A percentile compares a stretch with the other conserved stretches of the same genome.
These are phyloP conservation scores for Eospalax fontanierii DNA, from an alignment of 2,797 vertebrate genomes.

Conservation along the genomic window DNA sequence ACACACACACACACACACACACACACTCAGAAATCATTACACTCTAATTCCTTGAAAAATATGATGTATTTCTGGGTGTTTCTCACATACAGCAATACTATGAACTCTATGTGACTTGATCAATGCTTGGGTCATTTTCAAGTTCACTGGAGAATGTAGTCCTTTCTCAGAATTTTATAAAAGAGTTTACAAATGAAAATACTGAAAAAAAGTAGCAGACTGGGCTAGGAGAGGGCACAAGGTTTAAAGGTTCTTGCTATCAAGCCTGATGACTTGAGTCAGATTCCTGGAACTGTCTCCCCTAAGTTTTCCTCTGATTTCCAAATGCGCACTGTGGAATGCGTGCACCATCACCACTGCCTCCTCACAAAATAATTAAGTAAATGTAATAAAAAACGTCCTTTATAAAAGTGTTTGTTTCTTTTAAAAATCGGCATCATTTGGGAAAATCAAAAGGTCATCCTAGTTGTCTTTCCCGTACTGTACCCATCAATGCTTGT, in stretches of 20 bases:
- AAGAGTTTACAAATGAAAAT: conserved; percentile 50
- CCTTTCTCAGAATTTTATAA: conserved; percentile 70
- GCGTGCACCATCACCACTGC: no score
- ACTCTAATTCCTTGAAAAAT: conserved; percentile 28
- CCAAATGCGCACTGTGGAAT: neutral
- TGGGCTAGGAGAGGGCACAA: neutral
- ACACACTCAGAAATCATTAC: neutral
- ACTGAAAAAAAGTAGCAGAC: neutral
- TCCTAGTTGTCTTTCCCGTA: conserved; percentile 49
- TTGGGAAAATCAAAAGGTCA: conserved; percentile 75
- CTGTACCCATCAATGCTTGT: conserved; percentile 39
- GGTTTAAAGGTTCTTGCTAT: neutral
- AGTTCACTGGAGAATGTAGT: conserved; percentile 45
- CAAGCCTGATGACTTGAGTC: neutral
- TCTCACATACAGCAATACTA: conserved; percentile 66
- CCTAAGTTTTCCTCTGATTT: neutral
- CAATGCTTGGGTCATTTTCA: conserved; percentile 81
- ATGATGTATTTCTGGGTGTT: conserved; percentile 76
- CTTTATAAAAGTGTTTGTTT: conserved; percentile 19
- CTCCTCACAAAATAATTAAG: neutral
- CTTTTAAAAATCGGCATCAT: conserved; percentile 61
- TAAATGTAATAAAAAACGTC: neutral
- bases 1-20: neutral
- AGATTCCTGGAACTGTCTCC: neutral
- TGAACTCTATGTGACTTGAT: conserved; percentile 78